Evolutionary conservation across 2,888 invertebrate genomes (phyloP), one percentile per base, ranked within the genome.

Genomic region (Aleiodes testaceus): DNA sequence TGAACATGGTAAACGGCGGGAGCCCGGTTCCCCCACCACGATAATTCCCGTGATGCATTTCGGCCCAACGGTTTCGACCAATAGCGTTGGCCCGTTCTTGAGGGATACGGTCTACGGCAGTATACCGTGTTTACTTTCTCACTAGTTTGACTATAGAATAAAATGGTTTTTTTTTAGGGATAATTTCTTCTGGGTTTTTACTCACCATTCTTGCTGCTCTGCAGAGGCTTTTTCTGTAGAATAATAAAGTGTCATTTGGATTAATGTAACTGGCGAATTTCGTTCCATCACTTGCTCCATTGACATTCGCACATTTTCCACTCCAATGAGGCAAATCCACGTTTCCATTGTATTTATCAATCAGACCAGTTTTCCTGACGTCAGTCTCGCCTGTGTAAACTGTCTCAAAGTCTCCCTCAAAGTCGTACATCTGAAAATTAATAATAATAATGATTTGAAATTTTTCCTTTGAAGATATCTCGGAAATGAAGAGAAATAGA

Each of bases 201-300:
- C 52, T 90, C 83, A 95, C 95, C 91, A 96, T 88, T 59, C 90
- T 90, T 26, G 94, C 93, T n/a, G 94, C 92, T 72, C 97, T 90
- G 85, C 97, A 97, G 81, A 97, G 90, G 82, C 95, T 95, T 84
- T 95, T 95, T 73, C 96, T 90, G 87, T 91, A 97, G 87, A 97
- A 95, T 72, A 92, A 85, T 0, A 96, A 85, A 0, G 91, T 90
- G 12, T 95, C 93, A 73, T 94, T 93, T 12, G 90, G 91, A 22
- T 89, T 81, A 0, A 95, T 90, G 65, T 91, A 91, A 12, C 95
- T 93, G 18, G 90, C 91, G 86, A 96, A 97, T 85, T 95, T 96
- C 14, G 94, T 93, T 1, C 96, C 97, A 82, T 97, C 97, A 0
- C 95, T 95, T 0, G 95, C 91, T 22, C 92, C 91, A 72, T 91